A percentile compares a stretch with the other conserved stretches of the same genome.
Evolutionary conservation across 2,113 vertebrate genomes (phyloP).

Genomic region (Percopsis transmontana): DNA sequence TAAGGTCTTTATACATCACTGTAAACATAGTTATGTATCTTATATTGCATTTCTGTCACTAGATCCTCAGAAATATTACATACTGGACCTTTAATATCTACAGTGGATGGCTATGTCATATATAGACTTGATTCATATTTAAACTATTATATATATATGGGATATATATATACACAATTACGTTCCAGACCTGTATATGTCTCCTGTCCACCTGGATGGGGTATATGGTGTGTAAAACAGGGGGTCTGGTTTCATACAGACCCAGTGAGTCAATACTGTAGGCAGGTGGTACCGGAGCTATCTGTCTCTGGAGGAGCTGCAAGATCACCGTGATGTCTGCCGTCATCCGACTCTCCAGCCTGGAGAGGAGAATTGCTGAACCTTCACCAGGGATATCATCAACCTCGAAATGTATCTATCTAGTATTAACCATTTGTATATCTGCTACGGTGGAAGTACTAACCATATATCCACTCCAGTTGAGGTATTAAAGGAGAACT

Average conservation of each 20-base stretch:
- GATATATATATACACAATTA: not conserved
- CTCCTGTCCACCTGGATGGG: conserved; percentile 63
- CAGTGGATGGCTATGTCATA: no score
- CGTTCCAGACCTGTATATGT: conserved; percentile 74
- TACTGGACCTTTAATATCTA: no score
- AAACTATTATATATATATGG: not conserved
- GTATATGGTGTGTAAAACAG: conserved; percentile 67
- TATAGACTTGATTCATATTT: not conserved
- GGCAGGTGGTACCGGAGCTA: conserved; percentile 83
- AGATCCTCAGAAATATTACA: no score
- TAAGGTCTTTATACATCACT: no score
- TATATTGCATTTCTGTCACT: no score
- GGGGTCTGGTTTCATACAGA: conserved; percentile 74
- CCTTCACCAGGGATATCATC: no score
- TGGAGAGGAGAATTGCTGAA: conserved; percentile 52
- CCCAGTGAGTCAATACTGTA: conserved; percentile 80
- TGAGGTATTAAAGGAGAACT: no score
- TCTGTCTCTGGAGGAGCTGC: conserved; percentile 91
- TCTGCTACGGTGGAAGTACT: no score
- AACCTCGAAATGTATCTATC: no score
- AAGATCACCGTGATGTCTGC: conserved; percentile 91
- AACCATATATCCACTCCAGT: no score
- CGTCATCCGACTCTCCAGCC: conserved; percentile 91
- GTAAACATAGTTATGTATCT: no score
- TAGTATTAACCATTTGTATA: no score